Conservation (phyloP, 1,140 invertebrate genomes). For the Myzus persicae region DNA sequence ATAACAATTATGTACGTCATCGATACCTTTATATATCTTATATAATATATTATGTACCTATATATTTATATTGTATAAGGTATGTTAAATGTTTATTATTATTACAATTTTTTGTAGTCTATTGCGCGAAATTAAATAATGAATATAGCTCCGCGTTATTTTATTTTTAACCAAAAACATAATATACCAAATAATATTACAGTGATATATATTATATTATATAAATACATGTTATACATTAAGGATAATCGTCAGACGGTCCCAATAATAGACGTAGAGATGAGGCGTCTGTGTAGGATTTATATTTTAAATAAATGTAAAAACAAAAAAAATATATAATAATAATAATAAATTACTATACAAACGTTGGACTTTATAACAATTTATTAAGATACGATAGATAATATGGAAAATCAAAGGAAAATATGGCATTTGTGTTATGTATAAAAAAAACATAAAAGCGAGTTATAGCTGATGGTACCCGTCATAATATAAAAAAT, state of each 20-base stretch:
- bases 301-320: background rate
- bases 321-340: slow-evolving; percentile 1
- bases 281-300: slow-evolving; percentile 7
- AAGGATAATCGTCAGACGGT: background rate
- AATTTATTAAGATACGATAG: background rate
- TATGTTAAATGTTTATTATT: slow-evolving; percentile 11
- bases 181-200: slow-evolving; percentile 32
- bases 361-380: background rate
- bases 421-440: slow-evolving; percentile 24
- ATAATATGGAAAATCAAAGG: background rate
- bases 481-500: slow-evolving; percentile 24
- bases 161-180: background rate
- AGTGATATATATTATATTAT: slow-evolving; percentile 37
- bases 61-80: background rate
- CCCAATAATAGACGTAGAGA: background rate
- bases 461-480: background rate
- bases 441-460: background rate
- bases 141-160: slow-evolving; percentile 22
- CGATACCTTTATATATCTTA: background rate
- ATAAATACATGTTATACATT: slow-evolving; percentile 40
- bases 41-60: background rate
- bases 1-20: background rate
- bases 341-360: background rate
- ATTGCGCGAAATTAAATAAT: background rate
- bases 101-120: slow-evolving; percentile 32